Evolutionary conservation across 2,113 vertebrate species (phyloP), one percentile per base, ranked within the genome.

Genomic region (Dipodomys stephensi): DNA sequence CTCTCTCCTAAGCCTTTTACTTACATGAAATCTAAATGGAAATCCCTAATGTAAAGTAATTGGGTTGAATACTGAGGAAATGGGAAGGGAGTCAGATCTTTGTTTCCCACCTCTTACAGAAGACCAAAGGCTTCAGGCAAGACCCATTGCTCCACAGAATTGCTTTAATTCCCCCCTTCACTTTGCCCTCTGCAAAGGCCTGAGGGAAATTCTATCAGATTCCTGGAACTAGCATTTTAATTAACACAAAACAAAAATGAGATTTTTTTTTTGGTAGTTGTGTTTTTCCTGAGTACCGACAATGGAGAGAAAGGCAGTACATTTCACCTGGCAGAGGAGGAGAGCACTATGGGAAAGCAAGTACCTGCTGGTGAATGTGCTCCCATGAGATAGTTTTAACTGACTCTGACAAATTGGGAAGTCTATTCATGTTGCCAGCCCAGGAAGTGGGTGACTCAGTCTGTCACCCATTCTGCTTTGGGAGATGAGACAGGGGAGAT

Each of bases 21-120:
- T 95, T 94, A 83, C 95, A 92, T 46, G 44, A 81, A 94, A 93
- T 95, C 35, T 71, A 92, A 87, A 93, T 23, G 46, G 73, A 94
- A 95, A 68, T 28, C 84, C 53, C 87, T 76, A 67, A 76, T 18
- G 88, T 90, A 74, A 72, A 76, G 73, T 95, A 88, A 93, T 95
- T 95, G 85, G 74, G 49, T 88, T 90, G 60, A 15, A 32, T 82
- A 35, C 88, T 82, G 57, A 87, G 44, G 85, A 95, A 87, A 57
- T 7, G 49, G 23, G 5, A 44, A 32, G 19, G n/a, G 39, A 76
- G 23, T 30, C 62, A 62, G 87, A 62, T 16, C 22, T 81, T 72
- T 4, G 64, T 53, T 53, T 69, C 44, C 0, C 0, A 16, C 10
- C 7, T 20, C 32, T 4, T 23, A 20, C 57, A 27, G 22, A 0